Evolutionary conservation across 2,797 vertebrate species (phyloP), one percentile per base, ranked within the genome.

Genomic region (Loris lydekkerianus): DNA sequence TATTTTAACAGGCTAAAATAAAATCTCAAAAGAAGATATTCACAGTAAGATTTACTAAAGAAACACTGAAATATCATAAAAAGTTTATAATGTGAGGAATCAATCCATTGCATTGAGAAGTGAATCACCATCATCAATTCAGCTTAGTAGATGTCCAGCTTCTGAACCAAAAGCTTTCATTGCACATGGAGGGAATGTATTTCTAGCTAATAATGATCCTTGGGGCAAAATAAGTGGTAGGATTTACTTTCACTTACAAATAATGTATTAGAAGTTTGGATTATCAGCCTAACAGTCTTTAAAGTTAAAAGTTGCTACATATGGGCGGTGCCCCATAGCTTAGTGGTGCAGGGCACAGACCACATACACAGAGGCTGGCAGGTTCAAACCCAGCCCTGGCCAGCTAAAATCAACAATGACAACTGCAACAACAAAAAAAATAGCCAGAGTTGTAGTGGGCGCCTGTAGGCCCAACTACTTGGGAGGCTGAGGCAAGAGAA

Each of bases 1-100:
- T 18, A 93, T 40, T 43, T 94, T 81, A 90, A 69, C 49, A 29
- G 93, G 89, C 69, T 82, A 83, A 93, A 83, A 93, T 23, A 69
- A 92, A 95, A 87, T 92, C 43, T 84, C 61, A 46, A 77, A 93
- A 87, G 27, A 61, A 92, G 83, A 75, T 81, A 78, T 94, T 93
- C n/a, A 11, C 43, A 56, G 1, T 92, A 56, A 89, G 25, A 93
- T 56, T 84, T 86, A 93, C 72, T 83, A 76, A 56, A 73, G 37
- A 95, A 97, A 95, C 56, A 8, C 75, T 46, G 23, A 94, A 46
- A 31, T 53, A 77, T 67, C 86, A 81, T 31, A 85, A 80, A 83
- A 80, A 75, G 49, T 69, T n/a, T 80, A n/a, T 53, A 87, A 91
- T 40, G 10, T 88, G n/a, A 69, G 7, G 78, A 80, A 18, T 81